Evolutionary conservation across 2,888 invertebrate species (phyloP).

Genomic region (Ophion ventricosus): DNA sequence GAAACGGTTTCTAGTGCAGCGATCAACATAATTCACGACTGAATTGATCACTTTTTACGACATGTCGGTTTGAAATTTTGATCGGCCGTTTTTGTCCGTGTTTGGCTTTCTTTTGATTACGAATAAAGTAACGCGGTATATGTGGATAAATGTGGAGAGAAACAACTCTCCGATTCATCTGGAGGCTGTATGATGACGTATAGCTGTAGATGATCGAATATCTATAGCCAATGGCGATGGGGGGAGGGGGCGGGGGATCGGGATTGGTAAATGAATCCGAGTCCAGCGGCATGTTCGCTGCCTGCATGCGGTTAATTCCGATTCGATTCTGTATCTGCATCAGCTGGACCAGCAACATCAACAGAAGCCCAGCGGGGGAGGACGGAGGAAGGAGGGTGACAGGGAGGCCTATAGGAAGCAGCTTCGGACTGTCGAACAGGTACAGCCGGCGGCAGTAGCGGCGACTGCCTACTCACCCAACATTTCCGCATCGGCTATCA

Average conservation of each 20-base stretch:
- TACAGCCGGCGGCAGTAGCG: constrained; percentile 61
- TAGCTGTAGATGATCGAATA: constrained; percentile 17
- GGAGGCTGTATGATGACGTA: neutral
- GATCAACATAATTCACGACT: constrained; percentile 36
- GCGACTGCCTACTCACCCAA: constrained; percentile 66
- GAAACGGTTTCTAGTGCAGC: constrained; percentile 10
- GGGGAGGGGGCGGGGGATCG: neutral
- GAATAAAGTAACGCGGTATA: constrained; percentile 27
- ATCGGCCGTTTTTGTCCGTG: neutral
- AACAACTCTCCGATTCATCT: constrained; percentile 30
- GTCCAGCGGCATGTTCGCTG: constrained; percentile 57
- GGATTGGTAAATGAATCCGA: constrained; percentile 61
- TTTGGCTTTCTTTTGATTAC: constrained; percentile 39
- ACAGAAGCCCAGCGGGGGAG: constrained; percentile 52
- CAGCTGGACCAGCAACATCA: constrained; percentile 64
- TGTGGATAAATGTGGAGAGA: constrained; percentile 14
- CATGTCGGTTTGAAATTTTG: neutral
- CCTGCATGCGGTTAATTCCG: constrained; percentile 65
- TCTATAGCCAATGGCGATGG: constrained; percentile 2
- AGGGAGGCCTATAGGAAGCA: constrained; percentile 53
- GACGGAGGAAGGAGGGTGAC: constrained; percentile 44
- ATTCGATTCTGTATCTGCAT: constrained; percentile 64
- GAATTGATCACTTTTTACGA: constrained; percentile 23
- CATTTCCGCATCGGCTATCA: constrained; percentile 71
- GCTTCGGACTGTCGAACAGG: constrained; percentile 65